Conservation (phyloP, 2,797 vertebrate genomes). For the Mormyrops boulengeri region DNA sequence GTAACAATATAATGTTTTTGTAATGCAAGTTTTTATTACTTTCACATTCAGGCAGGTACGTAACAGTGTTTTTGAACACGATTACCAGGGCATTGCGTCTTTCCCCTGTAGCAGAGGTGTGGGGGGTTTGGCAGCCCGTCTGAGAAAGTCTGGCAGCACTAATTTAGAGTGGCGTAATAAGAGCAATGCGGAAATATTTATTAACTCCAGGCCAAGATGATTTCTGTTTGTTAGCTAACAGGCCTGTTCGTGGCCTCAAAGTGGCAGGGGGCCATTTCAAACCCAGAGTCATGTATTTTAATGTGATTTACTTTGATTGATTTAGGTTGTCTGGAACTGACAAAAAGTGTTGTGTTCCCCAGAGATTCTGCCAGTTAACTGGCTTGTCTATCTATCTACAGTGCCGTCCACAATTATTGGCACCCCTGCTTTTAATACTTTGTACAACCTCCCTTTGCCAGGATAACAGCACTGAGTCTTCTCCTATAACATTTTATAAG, state of each 20-base stretch:
- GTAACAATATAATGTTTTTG: background rate
- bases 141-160: background rate
- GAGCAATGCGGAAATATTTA: constrained; percentile 6
- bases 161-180: background rate
- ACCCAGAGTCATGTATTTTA: background rate
- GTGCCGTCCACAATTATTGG: background rate
- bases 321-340: background rate
- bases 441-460: background rate
- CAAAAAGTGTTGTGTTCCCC: background rate
- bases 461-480: background rate
- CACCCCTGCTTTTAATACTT: background rate
- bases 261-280: background rate
- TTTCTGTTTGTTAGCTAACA: background rate
- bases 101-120: background rate
- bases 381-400: background rate
- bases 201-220: background rate
- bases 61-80: background rate
- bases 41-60: background rate
- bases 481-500: no score
- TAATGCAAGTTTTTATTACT: background rate
- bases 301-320: background rate
- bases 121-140: background rate
- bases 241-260: background rate
- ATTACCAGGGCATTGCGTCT: background rate
- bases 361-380: background rate